These are phyloP conservation scores for Struthio camelus DNA, from an alignment of 2,113 vertebrate genomes.

Conservation along the genomic window DNA sequence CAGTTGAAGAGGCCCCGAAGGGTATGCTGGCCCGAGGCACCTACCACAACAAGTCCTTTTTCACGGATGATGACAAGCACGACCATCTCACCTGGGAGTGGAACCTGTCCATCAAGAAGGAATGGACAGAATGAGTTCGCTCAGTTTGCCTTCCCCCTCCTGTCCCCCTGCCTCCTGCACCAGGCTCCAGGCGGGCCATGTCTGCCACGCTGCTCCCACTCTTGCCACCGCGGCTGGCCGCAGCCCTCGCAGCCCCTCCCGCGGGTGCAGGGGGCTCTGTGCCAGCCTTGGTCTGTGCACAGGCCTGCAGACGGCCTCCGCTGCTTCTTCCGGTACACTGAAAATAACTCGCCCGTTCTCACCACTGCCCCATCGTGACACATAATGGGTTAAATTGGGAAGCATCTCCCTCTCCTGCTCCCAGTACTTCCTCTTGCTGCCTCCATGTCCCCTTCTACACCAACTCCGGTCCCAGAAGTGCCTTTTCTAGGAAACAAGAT, in stretches of 20 bases:
- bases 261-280: background rate
- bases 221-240: background rate
- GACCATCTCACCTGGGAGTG: conserved; percentile 87
- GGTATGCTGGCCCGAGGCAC: conserved; percentile 81
- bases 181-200: conserved; percentile 52
- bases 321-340: conserved; percentile 57
- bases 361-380: background rate
- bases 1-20: conserved; percentile 80
- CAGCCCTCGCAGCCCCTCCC: background rate
- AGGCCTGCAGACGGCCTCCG: conserved; percentile 32
- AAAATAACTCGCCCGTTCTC: background rate
- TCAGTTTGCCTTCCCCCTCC: conserved; percentile 16
- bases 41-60: conserved; percentile 84
- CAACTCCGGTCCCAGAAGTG: conserved; percentile 65
- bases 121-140: conserved; percentile 79
- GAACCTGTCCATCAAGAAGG: conserved; percentile 86
- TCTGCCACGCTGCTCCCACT: background rate
- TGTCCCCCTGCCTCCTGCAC: conserved; percentile 28
- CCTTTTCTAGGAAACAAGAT: conserved; percentile 66
- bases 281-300: background rate
- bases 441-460: background rate
- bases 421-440: background rate
- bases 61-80: conserved; percentile 83
- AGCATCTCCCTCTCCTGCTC: background rate
- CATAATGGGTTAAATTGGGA: conserved; percentile 30